Evolutionary conservation across 1,140 invertebrate species (phyloP).

Genomic region (Camponotus vicinus): DNA sequence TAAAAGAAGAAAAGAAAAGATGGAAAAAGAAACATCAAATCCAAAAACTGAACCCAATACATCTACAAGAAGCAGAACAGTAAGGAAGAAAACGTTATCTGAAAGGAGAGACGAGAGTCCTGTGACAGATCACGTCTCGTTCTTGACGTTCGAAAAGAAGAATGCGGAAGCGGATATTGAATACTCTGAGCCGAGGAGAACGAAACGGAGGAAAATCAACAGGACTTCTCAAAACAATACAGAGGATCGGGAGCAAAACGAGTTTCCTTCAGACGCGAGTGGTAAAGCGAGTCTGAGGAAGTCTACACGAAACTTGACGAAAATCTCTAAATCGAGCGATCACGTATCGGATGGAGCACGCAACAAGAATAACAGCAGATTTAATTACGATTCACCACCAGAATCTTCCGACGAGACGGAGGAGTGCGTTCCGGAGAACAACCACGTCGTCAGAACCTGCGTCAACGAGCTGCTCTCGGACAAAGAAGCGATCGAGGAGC

Average conservation of each 20-base stretch:
- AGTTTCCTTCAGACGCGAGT: slow-evolving; percentile 6
- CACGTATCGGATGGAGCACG: background rate
- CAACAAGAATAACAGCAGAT: slow-evolving; percentile 29
- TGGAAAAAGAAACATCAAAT: slow-evolving; percentile 41
- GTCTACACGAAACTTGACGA: slow-evolving; percentile 49
- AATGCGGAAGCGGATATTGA: background rate
- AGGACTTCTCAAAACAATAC: background rate
- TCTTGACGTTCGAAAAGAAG: slow-evolving; percentile 36
- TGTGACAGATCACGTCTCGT: background rate
- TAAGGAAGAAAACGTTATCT: slow-evolving; percentile 18
- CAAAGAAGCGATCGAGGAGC: slow-evolving; percentile 78
- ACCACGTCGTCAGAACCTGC: background rate
- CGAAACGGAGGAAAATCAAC: slow-evolving; percentile 26
- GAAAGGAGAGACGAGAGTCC: slow-evolving; percentile 12
- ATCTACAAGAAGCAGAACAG: slow-evolving; percentile 56
- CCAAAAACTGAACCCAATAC: background rate
- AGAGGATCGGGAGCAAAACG: slow-evolving; percentile 17
- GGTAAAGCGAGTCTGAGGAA: slow-evolving; percentile 49
- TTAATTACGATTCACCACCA: slow-evolving; percentile 58
- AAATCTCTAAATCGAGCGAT: slow-evolving; percentile 5
- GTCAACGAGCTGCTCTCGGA: slow-evolving; percentile 51
- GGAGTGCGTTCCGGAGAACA: slow-evolving; percentile 28
- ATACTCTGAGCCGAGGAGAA: background rate
- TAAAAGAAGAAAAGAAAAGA: slow-evolving; percentile 80
- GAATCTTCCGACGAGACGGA: slow-evolving; percentile 57